Percentiles rank a stretch among this genome's conserved stretches.
Conservation (phyloP, 35 echinoderm and acorn worm species). For the Ophioderma brevispina region DNA sequence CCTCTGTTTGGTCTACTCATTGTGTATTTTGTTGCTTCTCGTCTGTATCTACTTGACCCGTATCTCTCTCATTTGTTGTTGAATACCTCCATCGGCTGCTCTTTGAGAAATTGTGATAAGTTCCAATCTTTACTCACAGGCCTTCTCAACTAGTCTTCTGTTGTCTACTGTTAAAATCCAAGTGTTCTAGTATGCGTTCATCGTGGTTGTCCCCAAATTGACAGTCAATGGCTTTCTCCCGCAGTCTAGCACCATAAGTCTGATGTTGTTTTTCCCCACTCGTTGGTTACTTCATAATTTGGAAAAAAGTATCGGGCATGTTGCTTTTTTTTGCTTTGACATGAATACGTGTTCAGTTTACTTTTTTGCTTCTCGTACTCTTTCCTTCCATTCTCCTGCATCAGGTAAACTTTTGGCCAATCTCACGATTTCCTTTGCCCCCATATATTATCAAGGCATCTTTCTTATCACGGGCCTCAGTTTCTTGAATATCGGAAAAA, state of each 20-base stretch:
- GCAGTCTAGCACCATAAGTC: slow-evolving; percentile 53
- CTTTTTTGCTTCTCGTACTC: slow-evolving; percentile 33
- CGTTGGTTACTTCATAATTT: slow-evolving; percentile 16
- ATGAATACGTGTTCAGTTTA: slow-evolving; percentile 59
- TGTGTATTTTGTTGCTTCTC: neutral
- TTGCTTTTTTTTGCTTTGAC: slow-evolving; percentile 49
- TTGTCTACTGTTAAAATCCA: slow-evolving; percentile 51
- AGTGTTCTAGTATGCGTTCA: slow-evolving; percentile 66
- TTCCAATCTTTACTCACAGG: slow-evolving; percentile 53
- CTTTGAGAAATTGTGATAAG: slow-evolving; percentile 32
- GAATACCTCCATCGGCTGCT: slow-evolving; percentile 42
- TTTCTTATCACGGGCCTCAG: slow-evolving; percentile 25
- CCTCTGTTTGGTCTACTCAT: neutral
- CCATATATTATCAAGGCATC: slow-evolving; percentile 71
- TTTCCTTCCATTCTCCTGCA: slow-evolving; percentile 1
- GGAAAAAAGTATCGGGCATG: slow-evolving; percentile 56
- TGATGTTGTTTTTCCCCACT: slow-evolving; percentile 34
- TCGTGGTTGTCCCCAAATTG: slow-evolving; percentile 44
- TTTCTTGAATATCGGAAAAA: slow-evolving; percentile 46
- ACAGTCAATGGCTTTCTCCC: slow-evolving; percentile 64
- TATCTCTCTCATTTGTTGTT: neutral
- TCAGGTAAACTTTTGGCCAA: slow-evolving; percentile 28
- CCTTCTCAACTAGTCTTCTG: slow-evolving; percentile 25
- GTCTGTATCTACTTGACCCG: too few relatives aligned
- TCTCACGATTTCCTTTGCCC: slow-evolving; percentile 59